Conservation (phyloP, 23 tunicate genomes). For the Trididemnum clinides region DNA sequence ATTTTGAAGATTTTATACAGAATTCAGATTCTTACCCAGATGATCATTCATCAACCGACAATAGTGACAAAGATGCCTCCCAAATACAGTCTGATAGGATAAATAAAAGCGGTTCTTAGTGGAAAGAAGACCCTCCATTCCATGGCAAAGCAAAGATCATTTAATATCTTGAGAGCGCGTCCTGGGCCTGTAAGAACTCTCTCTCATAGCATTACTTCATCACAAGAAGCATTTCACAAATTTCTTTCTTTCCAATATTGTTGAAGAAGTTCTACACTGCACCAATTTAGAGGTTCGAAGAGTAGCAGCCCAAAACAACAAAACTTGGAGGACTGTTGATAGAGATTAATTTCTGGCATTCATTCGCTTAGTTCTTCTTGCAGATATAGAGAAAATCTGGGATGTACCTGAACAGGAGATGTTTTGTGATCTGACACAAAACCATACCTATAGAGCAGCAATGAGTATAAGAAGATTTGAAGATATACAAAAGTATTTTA, state of each 20-base stretch:
- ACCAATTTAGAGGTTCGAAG: too few species aligned
- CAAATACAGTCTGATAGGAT: too few species aligned
- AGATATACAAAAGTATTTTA: too few species aligned
- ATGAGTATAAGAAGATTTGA: too few species aligned
- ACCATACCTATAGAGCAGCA: not conserved
- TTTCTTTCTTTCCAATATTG: not conserved
- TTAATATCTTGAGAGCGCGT: not conserved
- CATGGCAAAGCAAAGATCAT: not conserved
- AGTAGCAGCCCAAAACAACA: too few species aligned
- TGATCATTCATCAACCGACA: not conserved
- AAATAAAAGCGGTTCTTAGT: not conserved
- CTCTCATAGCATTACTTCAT: not conserved
- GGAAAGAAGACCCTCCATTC: not conserved
- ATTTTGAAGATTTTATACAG: not conserved
- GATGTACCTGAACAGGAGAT: not conserved
- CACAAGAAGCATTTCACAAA: not conserved
- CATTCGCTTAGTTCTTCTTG: not conserved
- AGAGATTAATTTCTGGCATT: not conserved
- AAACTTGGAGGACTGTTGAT: not conserved
- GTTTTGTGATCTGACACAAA: not conserved
- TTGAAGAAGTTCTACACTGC: too few species aligned
- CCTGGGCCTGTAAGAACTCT: not conserved
- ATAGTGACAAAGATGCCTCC: not conserved
- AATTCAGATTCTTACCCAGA: too few species aligned
- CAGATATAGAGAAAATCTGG: not conserved